phyloP scores from a whole-genome alignment of 2,797 vertebrate species.

The Sebastes aleutianus region DNA sequence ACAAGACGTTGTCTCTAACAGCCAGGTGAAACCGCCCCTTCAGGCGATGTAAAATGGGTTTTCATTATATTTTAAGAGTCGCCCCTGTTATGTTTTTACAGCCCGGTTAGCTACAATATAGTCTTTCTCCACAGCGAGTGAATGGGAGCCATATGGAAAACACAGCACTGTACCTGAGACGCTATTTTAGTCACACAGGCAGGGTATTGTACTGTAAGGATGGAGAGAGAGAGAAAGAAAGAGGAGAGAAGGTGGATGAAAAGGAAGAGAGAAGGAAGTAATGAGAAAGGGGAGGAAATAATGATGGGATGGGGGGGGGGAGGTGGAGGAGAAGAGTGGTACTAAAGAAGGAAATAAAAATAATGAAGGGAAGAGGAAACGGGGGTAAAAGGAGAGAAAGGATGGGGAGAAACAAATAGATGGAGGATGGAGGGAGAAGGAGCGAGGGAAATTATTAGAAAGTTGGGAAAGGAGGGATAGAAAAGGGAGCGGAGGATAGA shows the following conservation, averaged over 20 bases:
- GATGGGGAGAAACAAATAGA: neutral
- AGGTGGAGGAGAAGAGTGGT: neutral
- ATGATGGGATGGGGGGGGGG: neutral
- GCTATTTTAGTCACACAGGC: conserved; percentile 62
- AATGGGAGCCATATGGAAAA: conserved; percentile 77
- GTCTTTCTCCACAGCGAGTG: conserved; percentile 58
- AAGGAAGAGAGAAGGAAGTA: neutral
- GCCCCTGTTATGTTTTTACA: conserved; percentile 65
- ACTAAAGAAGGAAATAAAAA: neutral
- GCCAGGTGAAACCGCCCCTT: conserved; percentile 42
- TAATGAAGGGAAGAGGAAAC: neutral
- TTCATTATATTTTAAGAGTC: conserved; percentile 65
- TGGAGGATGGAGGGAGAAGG: neutral
- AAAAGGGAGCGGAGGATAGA: neutral
- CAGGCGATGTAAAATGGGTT: conserved; percentile 44
- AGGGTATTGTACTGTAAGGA: conserved; percentile 52
- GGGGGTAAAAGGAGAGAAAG: conserved; percentile 5
- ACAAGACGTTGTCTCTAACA: neutral
- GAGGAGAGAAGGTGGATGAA: neutral
- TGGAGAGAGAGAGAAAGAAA: conserved; percentile 15
- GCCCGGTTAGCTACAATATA: conserved; percentile 57
- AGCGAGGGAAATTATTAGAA: neutral
- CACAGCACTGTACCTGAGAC: conserved; percentile 55
- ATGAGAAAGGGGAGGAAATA: neutral
- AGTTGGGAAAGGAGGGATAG: neutral